Evolutionary conservation across 1,140 invertebrate species (phyloP), one percentile per base, ranked within the genome.

Genomic region (Tetramorium parvispinum): DNA sequence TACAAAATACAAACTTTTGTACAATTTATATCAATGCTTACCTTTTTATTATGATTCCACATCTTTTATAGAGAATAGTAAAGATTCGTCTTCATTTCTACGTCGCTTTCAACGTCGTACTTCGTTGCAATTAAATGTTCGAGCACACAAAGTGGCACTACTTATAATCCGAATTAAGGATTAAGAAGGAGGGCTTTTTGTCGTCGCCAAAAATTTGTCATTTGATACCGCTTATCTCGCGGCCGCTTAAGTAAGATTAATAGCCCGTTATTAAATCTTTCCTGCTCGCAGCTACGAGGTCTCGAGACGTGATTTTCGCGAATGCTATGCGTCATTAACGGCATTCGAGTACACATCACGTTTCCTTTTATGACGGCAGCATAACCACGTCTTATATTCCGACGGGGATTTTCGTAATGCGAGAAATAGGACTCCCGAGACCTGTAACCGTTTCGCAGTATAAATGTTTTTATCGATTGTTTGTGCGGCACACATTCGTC

Each of bases 391-490:
- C 82, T 76, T 83, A 57, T 71, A 71, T 27, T 51, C 55, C 7
- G 61, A 5, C 13, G 3, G 43, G 59, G 32, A 53, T 90, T 70
- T 27, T 55, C 51, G 13, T 65, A 85, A 79, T 87, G 75, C 57
- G 57, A 85, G 32, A 89, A 89, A 89, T 75, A 87, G 79, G 71
- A 32, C 88, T 55, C 75, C 37, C 1, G 85, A 21, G 59, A 27
- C 18, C 18, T 37, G 55, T 89, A 87, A 83, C 51, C 49, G 65
- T 68, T 78, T 71, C 24, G 7, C 5, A 32, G 24, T 70, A 79
- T 76, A 66, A 87, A 65, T 18, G 32, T 66, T 73, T 71, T 73
- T 77, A 85, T 89, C 86, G 87, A 87, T 78, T 83, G 73, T 87
- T 89, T 53, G 65, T 53, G 65, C n/a, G 85, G 51, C 13, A 46